Conservation (phyloP, 2,797 vertebrate species). For the Miichthys miiuy region DNA sequence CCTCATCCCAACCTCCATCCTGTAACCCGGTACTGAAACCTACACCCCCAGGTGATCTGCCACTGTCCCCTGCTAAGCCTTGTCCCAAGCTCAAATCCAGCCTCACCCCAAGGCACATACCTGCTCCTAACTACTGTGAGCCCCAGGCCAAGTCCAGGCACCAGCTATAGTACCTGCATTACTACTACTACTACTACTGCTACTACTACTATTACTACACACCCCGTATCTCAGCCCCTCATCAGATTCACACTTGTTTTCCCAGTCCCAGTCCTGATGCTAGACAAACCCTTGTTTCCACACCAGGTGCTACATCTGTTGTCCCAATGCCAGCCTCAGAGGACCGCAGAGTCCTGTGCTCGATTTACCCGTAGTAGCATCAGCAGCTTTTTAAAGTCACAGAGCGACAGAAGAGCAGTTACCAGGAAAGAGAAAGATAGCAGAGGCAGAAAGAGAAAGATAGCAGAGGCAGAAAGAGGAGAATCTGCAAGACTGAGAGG, state of each 20-base stretch:
- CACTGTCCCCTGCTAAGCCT: background rate
- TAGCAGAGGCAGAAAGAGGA: constrained; percentile 8
- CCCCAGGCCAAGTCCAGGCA: background rate
- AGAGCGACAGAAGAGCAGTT: constrained; percentile 4
- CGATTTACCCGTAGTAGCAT: constrained; percentile 2
- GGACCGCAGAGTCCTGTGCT: background rate
- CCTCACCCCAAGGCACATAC: constrained; percentile 18
- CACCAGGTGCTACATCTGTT: background rate
- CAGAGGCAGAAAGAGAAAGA: background rate
- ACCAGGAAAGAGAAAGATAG: no score
- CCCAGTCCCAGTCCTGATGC: background rate
- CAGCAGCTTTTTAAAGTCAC: background rate
- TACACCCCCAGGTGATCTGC: background rate
- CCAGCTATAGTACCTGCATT: background rate
- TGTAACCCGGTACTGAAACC: background rate
- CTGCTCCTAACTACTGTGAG: background rate
- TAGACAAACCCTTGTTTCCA: constrained; percentile 1
- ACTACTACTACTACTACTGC: no score
- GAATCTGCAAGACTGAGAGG: constrained; percentile 15
- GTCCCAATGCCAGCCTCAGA: background rate
- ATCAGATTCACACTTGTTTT: background rate
- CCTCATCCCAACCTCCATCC: background rate
- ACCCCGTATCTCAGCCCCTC: no score
- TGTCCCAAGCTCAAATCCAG: constrained; percentile 29
- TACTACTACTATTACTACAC: no score